Base-by-base conservation (phyloP, 2,113 vertebrate genomes). In the Trematocara nigrifrons region DNA sequence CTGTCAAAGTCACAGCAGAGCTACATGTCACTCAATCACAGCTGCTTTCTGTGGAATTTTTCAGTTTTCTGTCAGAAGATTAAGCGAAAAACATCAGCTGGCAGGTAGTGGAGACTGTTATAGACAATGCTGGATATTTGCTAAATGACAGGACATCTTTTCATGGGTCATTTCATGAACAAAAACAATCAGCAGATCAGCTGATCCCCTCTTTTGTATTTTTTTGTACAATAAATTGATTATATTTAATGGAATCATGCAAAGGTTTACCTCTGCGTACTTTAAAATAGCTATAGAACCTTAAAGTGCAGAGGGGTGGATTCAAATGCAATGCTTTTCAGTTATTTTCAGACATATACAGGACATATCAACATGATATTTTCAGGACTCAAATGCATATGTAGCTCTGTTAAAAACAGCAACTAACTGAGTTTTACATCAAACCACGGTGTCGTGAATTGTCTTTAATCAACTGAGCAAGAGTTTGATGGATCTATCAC, bases 1-100 rank as follows among this genome's bases (percentile, higher is more conserved):
- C 86, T 76, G 81, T 91, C 87, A 85, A 38, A 79, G 79, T 31
- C 78, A 82, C 69, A 80, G 61, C 56, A 81, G 64, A 83, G 77
- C 83, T 12, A 31, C 20, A 40, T 81, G 87, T 87, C 86, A 87
- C 52, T 92, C 92, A 86, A 29, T 84, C 83, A 64, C 29, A 66
- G 22, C 38, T 53, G 26, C 31, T 71, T 42, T 79, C 53, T 26
- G 38, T 83, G 83, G 57, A 66, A 4, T 26, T 52, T 40, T 59
- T 49, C 53, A 77, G 78, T 56, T 79, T 57, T 82, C 74, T 49
- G 53, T 80, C 83, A 64, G 4, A 38, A 64, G 54, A 74, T 83
- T 10, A 81, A 51, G 20, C n/a, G n/a, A 86, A 79, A 13, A 5
- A 4, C 35, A 85, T 78, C 31, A 49, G 42, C 29, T 42, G 76